Base-by-base conservation (phyloP, 2,797 vertebrate genomes). In the Echeneis naucrates region DNA sequence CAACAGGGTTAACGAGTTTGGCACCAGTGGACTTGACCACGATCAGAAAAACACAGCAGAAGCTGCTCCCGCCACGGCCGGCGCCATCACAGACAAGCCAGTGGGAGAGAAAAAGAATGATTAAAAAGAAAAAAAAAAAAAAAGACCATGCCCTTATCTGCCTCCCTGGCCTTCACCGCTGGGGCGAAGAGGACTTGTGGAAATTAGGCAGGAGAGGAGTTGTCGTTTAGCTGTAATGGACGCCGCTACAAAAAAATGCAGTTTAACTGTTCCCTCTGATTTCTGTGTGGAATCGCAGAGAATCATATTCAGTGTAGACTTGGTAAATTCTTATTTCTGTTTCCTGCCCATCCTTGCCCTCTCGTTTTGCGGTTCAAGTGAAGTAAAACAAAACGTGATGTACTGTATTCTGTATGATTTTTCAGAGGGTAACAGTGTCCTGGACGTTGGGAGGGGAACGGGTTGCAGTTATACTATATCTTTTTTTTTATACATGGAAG, bases 31-130 rank as follows among this genome's bases (percentile, higher is more conserved):
- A 48, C 88, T 92, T 67, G 93, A 93, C 17, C 89, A 62, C 0
- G 2, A n/a, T 21, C 86, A 81, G 60, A 81, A 90, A 58, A 86
- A 69, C 86, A 65, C 85, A 6, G 87, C 85, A 37, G 87, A 86
- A 0, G 14, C 42, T 11, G 53, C 88, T 11, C 37, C 83, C 0
- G 51, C 51, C 1, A 13, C 77, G 16, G 60, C 68, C 0, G 80
- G 92, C 6, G 91, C 93, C 60, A 85, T 94, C 80, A 93, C 94
- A 92, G 93, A 95, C 82, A 97, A 98, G 91, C 88, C 95, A 88
- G 94, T 96, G 75, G 95, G 85, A 82, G 95, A 97, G 92, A 98
- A 98, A 92, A 98, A 98, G 86, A 96, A 96, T 44, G 96, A 98
- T 90, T 96, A 93, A 93, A 48, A 51, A 13, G 50, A n/a, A n/a